Evolutionary conservation across 2,888 invertebrate species (phyloP).

Genomic region (Dasysyrphus albostriatus): DNA sequence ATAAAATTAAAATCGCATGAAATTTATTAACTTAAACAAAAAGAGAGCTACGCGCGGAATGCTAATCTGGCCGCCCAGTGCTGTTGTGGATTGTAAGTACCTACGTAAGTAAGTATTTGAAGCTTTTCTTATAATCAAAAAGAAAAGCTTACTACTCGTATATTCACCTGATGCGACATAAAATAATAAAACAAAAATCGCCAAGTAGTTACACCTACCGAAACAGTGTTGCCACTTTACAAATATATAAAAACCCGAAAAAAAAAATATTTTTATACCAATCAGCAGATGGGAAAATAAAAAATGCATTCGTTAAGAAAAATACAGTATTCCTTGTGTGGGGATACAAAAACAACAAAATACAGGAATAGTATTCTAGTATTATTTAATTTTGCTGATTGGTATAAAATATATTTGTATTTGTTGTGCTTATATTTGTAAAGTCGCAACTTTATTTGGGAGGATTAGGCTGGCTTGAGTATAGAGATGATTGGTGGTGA

Average conservation of each 20-base stretch:
- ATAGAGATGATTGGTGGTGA: no score
- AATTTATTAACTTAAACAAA: conserved; percentile 20
- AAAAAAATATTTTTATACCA: not conserved
- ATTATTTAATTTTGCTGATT: no score
- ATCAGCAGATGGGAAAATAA: not conserved
- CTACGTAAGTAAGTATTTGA: conserved; percentile 13
- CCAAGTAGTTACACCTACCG: conserved; percentile 4
- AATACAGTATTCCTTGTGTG: no score
- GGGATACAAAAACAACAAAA: no score
- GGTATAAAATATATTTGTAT: no score
- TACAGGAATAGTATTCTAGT: no score
- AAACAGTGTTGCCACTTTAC: not conserved
- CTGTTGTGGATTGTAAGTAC: conserved; percentile 61
- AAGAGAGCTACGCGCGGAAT: conserved; percentile 30
- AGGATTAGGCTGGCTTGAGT: no score
- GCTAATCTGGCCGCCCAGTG: conserved; percentile 36
- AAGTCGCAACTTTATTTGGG: no score
- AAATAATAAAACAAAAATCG: conserved; percentile 27
- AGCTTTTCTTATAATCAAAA: conserved; percentile 46
- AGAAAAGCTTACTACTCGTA: conserved; percentile 51
- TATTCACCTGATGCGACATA: conserved; percentile 43
- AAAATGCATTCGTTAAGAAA: no score
- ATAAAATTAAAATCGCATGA: conserved; percentile 40
- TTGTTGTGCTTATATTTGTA: no score
- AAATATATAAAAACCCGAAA: not conserved